Evolutionary conservation across 2,113 vertebrate genomes (phyloP).

Genomic region (Misgurnus mizolepis): DNA sequence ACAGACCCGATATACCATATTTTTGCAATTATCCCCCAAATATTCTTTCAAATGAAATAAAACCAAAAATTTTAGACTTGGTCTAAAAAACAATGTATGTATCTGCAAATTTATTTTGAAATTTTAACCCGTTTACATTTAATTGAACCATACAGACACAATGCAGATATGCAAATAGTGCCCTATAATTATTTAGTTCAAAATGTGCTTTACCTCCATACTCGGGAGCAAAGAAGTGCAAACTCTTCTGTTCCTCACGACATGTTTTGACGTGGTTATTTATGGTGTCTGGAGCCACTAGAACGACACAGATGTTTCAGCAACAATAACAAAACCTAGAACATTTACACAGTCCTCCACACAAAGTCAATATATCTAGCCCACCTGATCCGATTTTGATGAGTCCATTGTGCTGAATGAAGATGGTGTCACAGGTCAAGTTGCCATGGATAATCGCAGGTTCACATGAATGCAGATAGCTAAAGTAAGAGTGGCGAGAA

Average conservation of each 20-base stretch:
- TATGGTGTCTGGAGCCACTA: constrained; percentile 97
- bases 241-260: constrained; percentile 97
- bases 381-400: constrained; percentile 99
- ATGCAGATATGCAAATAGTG: neutral
- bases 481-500: constrained; percentile 55
- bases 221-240: constrained; percentile 98
- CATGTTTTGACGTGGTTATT: constrained; percentile 99
- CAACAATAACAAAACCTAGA: neutral
- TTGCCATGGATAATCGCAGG: constrained; percentile 98
- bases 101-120: too few species aligned
- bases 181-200: neutral
- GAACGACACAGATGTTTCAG: neutral
- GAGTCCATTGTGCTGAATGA: constrained; percentile 98
- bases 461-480: constrained; percentile 97
- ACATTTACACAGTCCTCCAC: neutral
- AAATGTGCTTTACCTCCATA: constrained; percentile 83
- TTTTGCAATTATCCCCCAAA: too few species aligned
- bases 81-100: too few species aligned
- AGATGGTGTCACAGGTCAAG: constrained; percentile 98
- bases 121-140: too few species aligned
- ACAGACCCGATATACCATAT: too few species aligned
- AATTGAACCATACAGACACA: too few species aligned
- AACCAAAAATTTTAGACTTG: too few species aligned
- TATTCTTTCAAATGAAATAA: too few species aligned
- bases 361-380: neutral